Evolutionary conservation across 2,113 vertebrate species (phyloP), one percentile per base, ranked within the genome.

Genomic region (Anser cygnoides): DNA sequence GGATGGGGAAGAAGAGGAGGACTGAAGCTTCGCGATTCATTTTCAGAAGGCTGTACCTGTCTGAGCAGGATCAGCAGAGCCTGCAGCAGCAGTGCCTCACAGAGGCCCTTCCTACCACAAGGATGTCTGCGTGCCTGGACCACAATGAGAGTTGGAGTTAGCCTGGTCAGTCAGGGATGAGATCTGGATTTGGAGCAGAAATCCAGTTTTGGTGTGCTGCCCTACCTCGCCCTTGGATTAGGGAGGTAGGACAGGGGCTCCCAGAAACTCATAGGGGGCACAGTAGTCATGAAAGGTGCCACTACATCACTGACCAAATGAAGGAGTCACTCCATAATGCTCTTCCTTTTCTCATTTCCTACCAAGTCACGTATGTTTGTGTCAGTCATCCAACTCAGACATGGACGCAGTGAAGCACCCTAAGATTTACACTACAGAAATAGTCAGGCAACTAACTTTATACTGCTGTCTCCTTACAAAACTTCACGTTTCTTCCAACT

Each of bases 391-490:
- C 26, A 71, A 62, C 46, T 70, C 50, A 74, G 37, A 84, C 46
- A 21, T 0, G 4, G 23, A 37, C 0, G 37, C 0, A 13, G 29
- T 9, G 25, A 57, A 66, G 35, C 20, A 76, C 17, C 0, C 0
- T 44, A 74, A 73, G 10, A 3, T 44, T 73, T 58, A 58, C 10
- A 7, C 37, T 29, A 25, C 84, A 73, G 33, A 82, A 76, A 59
- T 31, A 23, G n/a, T 37, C n/a, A 62, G 33, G 28, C 12, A 90
- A 81, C 50, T 89, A 31, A 37, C 16, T 72, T 55, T 0, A 1
- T 33, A 19, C 22, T 91, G 31, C 37, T 41, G 44, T 28, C 44
- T 84, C 28, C 37, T 79, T 73, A 66, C 33, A 73, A 41, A 82
- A 70, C 65, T n/a, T 44, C 16, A 6, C 26, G n/a, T 70, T 90